Conservation (phyloP, 2,888 invertebrate species). For the Polymixis flavicincta region DNA sequence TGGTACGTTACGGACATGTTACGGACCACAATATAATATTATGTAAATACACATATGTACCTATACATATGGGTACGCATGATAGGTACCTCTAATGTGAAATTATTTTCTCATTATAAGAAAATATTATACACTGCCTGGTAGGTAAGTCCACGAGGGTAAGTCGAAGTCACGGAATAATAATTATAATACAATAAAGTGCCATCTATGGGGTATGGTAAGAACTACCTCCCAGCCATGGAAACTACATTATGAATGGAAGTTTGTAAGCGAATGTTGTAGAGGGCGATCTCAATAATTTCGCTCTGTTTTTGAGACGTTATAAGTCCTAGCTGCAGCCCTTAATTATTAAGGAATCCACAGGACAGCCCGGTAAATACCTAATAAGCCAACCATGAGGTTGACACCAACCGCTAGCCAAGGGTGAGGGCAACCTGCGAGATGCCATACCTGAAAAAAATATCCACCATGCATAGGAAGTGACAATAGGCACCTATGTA, state of each 20-base stretch:
- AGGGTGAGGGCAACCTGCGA: no score
- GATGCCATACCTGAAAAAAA: background rate
- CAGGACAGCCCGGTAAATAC: background rate
- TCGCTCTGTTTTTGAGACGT: background rate
- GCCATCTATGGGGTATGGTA: constrained; percentile 23
- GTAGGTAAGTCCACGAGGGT: no score
- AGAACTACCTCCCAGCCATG: background rate
- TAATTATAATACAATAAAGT: background rate
- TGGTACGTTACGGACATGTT: background rate
- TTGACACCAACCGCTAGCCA: no score
- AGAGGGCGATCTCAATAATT: constrained; percentile 25
- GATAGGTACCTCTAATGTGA: no score
- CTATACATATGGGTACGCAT: no score
- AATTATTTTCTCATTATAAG: background rate
- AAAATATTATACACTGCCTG: background rate
- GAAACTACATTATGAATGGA: background rate
- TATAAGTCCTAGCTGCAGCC: background rate
- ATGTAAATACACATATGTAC: no score
- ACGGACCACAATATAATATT: no score
- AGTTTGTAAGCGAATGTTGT: background rate
- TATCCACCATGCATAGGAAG: background rate
- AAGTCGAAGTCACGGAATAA: no score
- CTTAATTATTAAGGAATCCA: background rate
- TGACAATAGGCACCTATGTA: background rate
- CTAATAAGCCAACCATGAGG: background rate